Conservation (phyloP, 2,888 invertebrate genomes). For the Agrilus mali region DNA sequence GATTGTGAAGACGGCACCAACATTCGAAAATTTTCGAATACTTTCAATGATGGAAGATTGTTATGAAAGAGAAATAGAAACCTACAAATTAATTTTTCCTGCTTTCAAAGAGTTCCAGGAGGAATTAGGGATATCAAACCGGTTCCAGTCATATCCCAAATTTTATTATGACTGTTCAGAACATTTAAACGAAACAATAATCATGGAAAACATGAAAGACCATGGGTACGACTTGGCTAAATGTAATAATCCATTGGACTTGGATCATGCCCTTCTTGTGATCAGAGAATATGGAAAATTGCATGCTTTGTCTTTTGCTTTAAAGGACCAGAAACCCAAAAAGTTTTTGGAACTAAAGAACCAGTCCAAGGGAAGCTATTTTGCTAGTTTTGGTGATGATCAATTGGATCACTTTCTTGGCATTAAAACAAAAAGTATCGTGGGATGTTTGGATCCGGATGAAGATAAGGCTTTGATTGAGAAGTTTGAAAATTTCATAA, state of each 20-base stretch:
- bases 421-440: too few relatives aligned
- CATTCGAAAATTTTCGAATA: conserved; percentile 13
- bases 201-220: conserved; percentile 19
- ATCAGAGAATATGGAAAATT: conserved; percentile 20
- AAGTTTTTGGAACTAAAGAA: conserved; percentile 13
- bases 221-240: conserved; percentile 16
- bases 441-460: too few relatives aligned
- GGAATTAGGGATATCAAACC: conserved; percentile 4
- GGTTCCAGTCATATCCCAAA: conserved; percentile 12
- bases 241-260: conserved; percentile 15
- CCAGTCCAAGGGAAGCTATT: conserved; percentile 11
- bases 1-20: conserved; percentile 21
- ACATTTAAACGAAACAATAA: conserved; percentile 15
- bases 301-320: conserved; percentile 21
- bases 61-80: conserved; percentile 20
- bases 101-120: conserved; percentile 9
- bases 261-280: conserved; percentile 18
- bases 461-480: too few relatives aligned
- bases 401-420: too few relatives aligned
- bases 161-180: conserved; percentile 10
- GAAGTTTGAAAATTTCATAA: too few relatives aligned
- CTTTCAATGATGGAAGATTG: conserved; percentile 14
- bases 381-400: neutral
- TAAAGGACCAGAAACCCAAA: conserved; percentile 17
- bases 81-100: conserved; percentile 10